A percentile compares a stretch with the other conserved stretches of the same genome.
These are phyloP conservation scores for Orthonychiurus folsomi DNA, from an alignment of 2,888 invertebrate genomes.

Conservation along the genomic window DNA sequence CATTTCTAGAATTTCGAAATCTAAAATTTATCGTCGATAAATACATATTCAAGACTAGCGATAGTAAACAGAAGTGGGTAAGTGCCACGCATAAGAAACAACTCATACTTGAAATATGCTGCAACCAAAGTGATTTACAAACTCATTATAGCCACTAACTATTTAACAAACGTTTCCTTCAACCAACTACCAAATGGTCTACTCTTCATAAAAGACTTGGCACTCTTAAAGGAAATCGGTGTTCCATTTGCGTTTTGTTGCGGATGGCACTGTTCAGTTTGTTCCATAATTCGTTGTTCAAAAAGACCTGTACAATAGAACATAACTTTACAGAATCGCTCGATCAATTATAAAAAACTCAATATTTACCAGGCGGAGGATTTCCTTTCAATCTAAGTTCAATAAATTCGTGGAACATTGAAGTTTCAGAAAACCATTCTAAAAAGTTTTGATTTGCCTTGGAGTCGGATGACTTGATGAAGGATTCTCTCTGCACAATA, in stretches of 20 bases:
- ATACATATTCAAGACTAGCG: neutral
- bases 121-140: no score
- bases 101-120: no score
- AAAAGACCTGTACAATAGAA: constrained; percentile 43
- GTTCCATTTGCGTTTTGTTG: constrained; percentile 12
- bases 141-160: no score
- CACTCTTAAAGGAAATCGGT: constrained; percentile 29
- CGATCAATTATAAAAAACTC: no score
- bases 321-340: no score
- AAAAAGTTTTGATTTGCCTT: constrained; percentile 64
- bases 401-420: constrained; percentile 71
- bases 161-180: constrained; percentile 29
- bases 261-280: constrained; percentile 35
- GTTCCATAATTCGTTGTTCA: constrained; percentile 43
- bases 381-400: constrained; percentile 46
- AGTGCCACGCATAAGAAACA: no score
- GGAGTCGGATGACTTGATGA: constrained; percentile 56
- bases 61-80: no score
- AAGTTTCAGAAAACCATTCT: constrained; percentile 79
- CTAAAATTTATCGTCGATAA: neutral
- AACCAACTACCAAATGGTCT: constrained; percentile 33
- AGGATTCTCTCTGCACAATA: constrained; percentile 60
- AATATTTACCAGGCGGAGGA: constrained; percentile 36
- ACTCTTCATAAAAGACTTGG: constrained; percentile 30
- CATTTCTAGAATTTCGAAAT: no score